Percentiles rank a stretch among this genome's conserved stretches.
phyloP scores from a whole-genome alignment of 2,797 vertebrate genomes.

The Dermochelys coriacea region DNA sequence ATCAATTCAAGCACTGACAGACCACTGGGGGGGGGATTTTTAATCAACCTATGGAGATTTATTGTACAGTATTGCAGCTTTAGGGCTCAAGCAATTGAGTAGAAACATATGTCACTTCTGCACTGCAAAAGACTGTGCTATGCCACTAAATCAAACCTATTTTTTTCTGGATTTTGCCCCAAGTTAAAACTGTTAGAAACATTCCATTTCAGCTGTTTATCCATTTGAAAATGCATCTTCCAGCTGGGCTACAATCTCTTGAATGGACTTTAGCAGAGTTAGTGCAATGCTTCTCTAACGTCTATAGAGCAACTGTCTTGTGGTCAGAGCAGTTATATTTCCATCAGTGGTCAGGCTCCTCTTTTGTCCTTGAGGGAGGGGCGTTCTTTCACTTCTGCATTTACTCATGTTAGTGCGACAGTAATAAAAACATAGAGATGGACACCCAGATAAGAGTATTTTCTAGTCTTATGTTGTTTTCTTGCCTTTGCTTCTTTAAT shows the following conservation, averaged over 20 bases:
- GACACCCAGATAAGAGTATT: not conserved
- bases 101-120: not conserved
- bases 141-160: not conserved
- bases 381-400: conserved; percentile 67
- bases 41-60: not conserved
- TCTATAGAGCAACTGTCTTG: conserved; percentile 33
- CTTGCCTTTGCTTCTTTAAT: not conserved
- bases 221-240: not conserved
- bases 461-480: not conserved
- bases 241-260: not conserved
- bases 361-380: conserved; percentile 24
- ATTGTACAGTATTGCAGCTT: not conserved
- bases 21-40: not conserved
- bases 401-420: not conserved
- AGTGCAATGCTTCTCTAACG: conserved; percentile 1
- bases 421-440: conserved; percentile 38
- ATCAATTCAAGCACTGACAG: conserved; percentile 3
- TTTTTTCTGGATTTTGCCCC: not conserved
- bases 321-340: conserved; percentile 45
- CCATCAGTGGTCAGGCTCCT: not conserved
- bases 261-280: not conserved
- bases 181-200: not conserved
- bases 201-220: not conserved
- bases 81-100: not conserved
- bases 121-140: not conserved